Percentiles rank a stretch among this genome's conserved stretches.
These are phyloP conservation scores for Marcusenius ussheri DNA, from an alignment of 2,113 vertebrate species.

Conservation along the genomic window DNA sequence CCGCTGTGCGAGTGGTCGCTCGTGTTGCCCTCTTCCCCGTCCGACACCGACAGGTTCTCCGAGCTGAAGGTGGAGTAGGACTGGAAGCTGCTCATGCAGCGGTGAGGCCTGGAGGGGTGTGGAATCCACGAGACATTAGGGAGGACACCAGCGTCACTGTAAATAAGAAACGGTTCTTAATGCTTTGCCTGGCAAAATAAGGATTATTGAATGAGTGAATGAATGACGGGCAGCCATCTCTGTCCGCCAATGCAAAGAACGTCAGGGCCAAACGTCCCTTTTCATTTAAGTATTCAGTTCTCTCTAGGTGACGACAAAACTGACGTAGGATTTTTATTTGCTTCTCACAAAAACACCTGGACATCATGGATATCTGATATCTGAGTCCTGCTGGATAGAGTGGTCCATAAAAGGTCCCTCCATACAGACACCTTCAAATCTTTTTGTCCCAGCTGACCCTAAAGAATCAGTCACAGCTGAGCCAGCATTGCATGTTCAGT, in stretches of 20 bases:
- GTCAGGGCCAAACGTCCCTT: neutral
- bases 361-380: neutral
- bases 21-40: conserved; percentile 96
- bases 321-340: neutral
- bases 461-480: neutral
- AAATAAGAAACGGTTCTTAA: too few relatives aligned
- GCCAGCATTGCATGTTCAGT: too few relatives aligned
- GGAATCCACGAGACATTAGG: neutral
- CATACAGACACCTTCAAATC: neutral
- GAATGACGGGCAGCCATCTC: neutral
- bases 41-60: conserved; percentile 92
- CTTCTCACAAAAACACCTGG: neutral
- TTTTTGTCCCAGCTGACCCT: neutral
- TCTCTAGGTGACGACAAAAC: neutral
- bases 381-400: neutral
- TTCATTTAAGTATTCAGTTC: neutral
- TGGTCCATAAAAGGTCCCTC: neutral
- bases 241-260: neutral
- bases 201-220: too few relatives aligned
- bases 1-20: conserved; percentile 88
- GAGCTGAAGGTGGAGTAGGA: conserved; percentile 98
- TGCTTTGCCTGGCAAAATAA: too few relatives aligned
- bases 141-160: neutral
- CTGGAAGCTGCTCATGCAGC: conserved; percentile 92
- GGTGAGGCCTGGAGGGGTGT: conserved; percentile 71